Conservation (phyloP, 2,888 invertebrate genomes). For the Papilio elwesi region DNA sequence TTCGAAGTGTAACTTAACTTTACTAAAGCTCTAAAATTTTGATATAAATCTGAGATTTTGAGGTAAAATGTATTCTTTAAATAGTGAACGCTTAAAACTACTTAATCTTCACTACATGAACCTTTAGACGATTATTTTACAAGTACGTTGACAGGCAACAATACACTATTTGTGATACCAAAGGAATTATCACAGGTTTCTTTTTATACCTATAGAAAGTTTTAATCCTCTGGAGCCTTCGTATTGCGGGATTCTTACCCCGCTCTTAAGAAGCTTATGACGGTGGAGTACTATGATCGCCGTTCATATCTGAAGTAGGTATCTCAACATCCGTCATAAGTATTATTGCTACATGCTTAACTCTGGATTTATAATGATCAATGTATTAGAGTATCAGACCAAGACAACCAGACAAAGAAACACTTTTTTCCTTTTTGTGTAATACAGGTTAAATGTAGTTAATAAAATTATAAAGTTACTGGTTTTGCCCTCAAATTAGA, state of each 20-base stretch:
- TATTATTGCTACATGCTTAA: neutral
- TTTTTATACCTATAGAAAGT: constrained; percentile 19
- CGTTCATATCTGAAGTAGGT: constrained; percentile 22
- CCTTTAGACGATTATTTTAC: neutral
- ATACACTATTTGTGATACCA: too few species aligned
- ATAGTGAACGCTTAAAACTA: too few species aligned
- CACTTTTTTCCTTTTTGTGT: too few species aligned
- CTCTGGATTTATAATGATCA: neutral
- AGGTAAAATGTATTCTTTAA: too few species aligned
- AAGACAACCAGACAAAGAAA: too few species aligned
- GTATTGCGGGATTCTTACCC: constrained; percentile 11
- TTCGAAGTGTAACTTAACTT: too few species aligned
- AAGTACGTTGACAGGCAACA: neutral
- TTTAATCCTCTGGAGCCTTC: constrained; percentile 19
- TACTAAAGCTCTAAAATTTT: too few species aligned
- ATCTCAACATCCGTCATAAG: neutral
- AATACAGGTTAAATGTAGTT: too few species aligned
- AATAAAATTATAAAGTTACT: too few species aligned
- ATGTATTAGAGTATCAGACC: neutral
- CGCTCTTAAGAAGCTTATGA: constrained; percentile 31
- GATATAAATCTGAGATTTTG: too few species aligned
- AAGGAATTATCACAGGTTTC: constrained; percentile 9
- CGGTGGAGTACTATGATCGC: constrained; percentile 24
- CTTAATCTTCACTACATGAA: too few species aligned
- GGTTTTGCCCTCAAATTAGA: neutral